Evolutionary conservation across 1,140 invertebrate genomes (phyloP).

Genomic region (Pogonognathellus flavescens): DNA sequence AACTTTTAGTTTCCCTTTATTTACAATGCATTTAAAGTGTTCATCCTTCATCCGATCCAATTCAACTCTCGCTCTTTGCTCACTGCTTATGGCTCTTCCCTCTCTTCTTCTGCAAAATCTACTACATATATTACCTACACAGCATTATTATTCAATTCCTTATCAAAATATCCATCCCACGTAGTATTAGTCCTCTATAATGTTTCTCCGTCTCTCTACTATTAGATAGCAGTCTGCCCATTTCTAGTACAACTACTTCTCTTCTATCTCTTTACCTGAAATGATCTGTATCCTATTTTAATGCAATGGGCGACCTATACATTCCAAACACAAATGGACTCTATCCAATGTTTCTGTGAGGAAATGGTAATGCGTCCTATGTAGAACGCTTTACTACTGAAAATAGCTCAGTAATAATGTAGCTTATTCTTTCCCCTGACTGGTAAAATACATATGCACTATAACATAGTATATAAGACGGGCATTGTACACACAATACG

Average conservation of each 20-base stretch:
- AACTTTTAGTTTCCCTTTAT: slow-evolving; percentile 49
- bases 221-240: slow-evolving; percentile 5
- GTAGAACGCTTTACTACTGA: background rate
- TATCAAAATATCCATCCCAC: background rate
- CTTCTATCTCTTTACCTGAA: slow-evolving; percentile 41
- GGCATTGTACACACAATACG: no score
- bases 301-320: background rate
- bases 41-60: slow-evolving; percentile 42
- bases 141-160: background rate
- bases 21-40: slow-evolving; percentile 45
- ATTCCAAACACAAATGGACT: slow-evolving; percentile 17
- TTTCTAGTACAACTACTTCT: slow-evolving; percentile 2
- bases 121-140: background rate
- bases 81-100: background rate
- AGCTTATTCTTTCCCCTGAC: background rate
- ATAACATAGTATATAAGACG: no score
- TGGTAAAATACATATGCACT: no score
- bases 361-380: background rate
- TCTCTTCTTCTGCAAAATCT: background rate
- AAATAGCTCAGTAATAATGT: background rate
- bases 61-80: background rate
- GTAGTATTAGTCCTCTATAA: background rate
- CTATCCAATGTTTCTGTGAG: background rate
- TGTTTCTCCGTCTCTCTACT: background rate
- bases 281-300: slow-evolving; percentile 48